Conservation (phyloP, 2,797 vertebrate genomes). For the Pipistrellus nathusii region DNA sequence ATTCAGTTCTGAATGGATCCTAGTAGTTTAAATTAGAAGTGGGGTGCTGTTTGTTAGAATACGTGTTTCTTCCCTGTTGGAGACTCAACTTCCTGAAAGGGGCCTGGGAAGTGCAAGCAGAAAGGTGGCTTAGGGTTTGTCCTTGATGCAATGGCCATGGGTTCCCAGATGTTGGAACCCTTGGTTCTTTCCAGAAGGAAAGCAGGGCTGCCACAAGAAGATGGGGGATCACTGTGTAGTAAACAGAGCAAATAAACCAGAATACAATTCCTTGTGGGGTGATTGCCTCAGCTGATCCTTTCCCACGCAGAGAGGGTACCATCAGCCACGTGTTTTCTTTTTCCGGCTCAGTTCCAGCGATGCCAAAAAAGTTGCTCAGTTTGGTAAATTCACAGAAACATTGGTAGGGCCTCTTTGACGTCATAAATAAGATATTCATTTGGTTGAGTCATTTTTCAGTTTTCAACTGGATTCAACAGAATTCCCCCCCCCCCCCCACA, state of each 20-base stretch:
- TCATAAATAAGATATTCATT: not conserved
- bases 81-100: not conserved
- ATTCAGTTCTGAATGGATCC: not conserved
- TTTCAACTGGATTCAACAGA: not conserved
- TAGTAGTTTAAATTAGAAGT: slow-evolving; percentile 40
- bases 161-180: not conserved
- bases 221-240: not conserved
- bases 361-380: not conserved
- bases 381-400: not conserved
- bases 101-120: not conserved
- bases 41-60: not conserved
- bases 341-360: not conserved
- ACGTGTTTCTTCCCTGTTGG: not conserved
- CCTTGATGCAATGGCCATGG: not conserved
- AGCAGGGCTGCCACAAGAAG: not conserved
- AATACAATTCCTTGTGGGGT: not conserved
- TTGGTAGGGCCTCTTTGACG: not conserved
- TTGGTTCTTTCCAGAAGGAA: not conserved
- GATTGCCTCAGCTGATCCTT: not conserved
- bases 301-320: not conserved
- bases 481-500: not conserved
- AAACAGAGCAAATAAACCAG: not conserved
- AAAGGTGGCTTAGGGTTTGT: not conserved
- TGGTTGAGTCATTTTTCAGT: not conserved
- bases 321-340: not conserved